Percentiles rank a stretch among this genome's conserved stretches.
These are phyloP conservation scores for Pachydiplax longipennis DNA, from an alignment of 2,888 invertebrate genomes.

Conservation along the genomic window DNA sequence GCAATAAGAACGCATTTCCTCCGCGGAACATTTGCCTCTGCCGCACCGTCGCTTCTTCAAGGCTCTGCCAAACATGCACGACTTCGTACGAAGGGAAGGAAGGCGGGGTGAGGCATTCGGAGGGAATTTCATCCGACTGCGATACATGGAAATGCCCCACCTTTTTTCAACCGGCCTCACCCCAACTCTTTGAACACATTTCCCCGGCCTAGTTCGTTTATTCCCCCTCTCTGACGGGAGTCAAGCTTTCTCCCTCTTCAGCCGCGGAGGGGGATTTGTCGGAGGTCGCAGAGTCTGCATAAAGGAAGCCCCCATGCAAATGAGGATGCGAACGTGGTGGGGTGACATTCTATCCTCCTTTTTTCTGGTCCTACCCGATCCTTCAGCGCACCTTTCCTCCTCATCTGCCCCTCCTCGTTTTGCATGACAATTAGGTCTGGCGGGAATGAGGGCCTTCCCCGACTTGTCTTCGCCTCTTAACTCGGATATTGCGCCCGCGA, in stretches of 20 bases:
- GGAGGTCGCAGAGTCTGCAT: neutral
- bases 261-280: neutral
- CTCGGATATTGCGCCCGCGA: neutral
- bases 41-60: neutral
- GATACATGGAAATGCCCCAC: neutral
- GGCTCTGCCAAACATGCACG: neutral
- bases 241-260: neutral
- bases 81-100: neutral
- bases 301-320: neutral
- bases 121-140: neutral
- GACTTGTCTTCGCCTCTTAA: neutral
- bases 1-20: neutral
- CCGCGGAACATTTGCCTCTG: neutral
- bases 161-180: neutral
- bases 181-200: neutral
- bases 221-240: neutral
- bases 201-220: neutral
- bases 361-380: neutral
- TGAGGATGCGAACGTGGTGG: neutral
- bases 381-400: neutral
- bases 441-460: neutral
- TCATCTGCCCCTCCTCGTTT: neutral
- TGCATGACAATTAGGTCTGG: neutral
- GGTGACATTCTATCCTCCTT: slow-evolving; percentile 1
- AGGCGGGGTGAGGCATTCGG: neutral